Percentiles rank a stretch among this genome's conserved stretches.
Evolutionary conservation across 2,113 vertebrate genomes (phyloP).

Genomic region (Salvelinus fontinalis): DNA sequence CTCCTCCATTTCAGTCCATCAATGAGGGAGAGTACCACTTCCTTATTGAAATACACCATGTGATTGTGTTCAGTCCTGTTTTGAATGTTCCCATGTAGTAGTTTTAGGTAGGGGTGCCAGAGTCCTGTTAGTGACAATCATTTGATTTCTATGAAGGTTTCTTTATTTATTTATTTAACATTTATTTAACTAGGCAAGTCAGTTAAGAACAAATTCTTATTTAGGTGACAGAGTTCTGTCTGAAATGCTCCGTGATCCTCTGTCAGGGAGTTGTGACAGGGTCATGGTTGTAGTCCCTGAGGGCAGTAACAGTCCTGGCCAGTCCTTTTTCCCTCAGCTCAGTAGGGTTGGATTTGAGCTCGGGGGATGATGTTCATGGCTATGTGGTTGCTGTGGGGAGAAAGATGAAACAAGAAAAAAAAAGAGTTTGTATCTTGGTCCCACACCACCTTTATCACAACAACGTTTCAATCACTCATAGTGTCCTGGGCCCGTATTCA

Average conservation of each 20-base stretch:
- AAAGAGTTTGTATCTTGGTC: too few relatives aligned
- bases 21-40: background rate
- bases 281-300: slow-evolving; percentile 10
- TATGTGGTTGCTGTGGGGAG: slow-evolving; percentile 57
- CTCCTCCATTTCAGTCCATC: background rate
- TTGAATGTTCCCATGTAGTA: too few relatives aligned
- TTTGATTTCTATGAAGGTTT: too few relatives aligned
- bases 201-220: too few relatives aligned
- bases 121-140: too few relatives aligned
- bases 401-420: slow-evolving; percentile 15
- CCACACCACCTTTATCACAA: too few relatives aligned
- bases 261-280: background rate
- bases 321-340: slow-evolving; percentile 12
- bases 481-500: too few relatives aligned
- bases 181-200: too few relatives aligned
- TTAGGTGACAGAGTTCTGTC: background rate
- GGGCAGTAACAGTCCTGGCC: background rate
- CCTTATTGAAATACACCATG: background rate
- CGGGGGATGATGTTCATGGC: slow-evolving; percentile 56
- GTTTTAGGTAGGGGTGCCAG: too few relatives aligned
- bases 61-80: background rate
- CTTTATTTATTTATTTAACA: too few relatives aligned
- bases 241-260: background rate
- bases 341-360: slow-evolving; percentile 45
- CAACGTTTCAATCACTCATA: too few relatives aligned